phyloP scores from a whole-genome alignment of 2,888 invertebrate genomes.

The Chymomyza procnemis region DNA sequence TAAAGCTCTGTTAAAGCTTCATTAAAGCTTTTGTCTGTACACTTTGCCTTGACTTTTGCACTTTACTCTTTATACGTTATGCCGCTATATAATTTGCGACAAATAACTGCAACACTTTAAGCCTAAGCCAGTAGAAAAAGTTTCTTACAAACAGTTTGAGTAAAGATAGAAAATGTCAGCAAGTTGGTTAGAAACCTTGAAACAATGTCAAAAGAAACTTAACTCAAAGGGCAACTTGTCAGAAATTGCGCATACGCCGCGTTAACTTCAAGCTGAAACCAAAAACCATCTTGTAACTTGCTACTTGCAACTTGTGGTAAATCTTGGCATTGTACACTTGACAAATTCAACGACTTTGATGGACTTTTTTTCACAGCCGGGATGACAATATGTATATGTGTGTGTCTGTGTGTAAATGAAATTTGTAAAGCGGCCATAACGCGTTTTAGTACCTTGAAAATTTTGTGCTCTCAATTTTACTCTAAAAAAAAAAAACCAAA shows the following conservation, averaged over 20 bases:
- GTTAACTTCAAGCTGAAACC: constrained; percentile 1
- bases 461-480: neutral
- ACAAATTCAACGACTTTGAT: neutral
- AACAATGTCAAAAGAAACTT: constrained; percentile 4
- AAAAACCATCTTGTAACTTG: neutral
- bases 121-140: neutral
- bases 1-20: neutral
- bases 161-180: neutral
- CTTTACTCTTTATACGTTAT: neutral
- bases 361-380: neutral
- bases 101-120: neutral
- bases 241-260: constrained; percentile 3
- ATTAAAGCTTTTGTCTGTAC: neutral
- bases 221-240: constrained; percentile 3
- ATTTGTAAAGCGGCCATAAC: constrained; percentile 1
- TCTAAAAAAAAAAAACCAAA: neutral
- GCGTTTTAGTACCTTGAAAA: constrained; percentile 1
- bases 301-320: neutral
- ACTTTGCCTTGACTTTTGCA: neutral
- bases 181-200: neutral
- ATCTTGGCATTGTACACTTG: neutral
- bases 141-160: neutral
- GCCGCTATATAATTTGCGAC: neutral
- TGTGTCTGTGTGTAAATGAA: constrained; percentile 21
- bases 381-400: neutral